These are phyloP conservation scores for Sinopyrophorus schimmeli DNA, from an alignment of 2,888 invertebrate genomes.

Conservation along the genomic window DNA sequence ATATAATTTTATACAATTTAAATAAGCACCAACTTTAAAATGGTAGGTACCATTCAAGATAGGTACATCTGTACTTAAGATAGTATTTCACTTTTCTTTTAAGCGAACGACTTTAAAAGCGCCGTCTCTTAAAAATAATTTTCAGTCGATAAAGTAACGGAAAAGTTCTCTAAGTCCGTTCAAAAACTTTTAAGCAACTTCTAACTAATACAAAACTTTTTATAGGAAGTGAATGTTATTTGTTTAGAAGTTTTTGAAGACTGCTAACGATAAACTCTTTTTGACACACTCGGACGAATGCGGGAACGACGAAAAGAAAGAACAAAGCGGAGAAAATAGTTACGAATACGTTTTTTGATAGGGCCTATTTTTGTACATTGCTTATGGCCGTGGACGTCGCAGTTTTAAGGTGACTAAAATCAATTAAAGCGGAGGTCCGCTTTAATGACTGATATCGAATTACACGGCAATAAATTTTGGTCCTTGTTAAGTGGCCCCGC, in stretches of 20 bases:
- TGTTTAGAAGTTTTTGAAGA: conserved; percentile 20
- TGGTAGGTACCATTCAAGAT: too few species aligned
- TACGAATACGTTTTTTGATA: too few species aligned
- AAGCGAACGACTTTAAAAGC: conserved; percentile 18
- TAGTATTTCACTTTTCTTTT: too few species aligned
- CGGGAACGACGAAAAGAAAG: too few species aligned
- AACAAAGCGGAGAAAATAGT: too few species aligned
- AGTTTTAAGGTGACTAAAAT: conserved; percentile 11
- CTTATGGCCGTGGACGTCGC: conserved; percentile 8
- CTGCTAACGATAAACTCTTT: conserved; percentile 19
- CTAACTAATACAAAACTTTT: conserved; percentile 26
- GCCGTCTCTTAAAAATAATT: conserved; percentile 21
- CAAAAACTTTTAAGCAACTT: conserved; percentile 23
- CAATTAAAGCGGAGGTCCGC: conserved; percentile 15
- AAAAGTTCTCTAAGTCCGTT: conserved; percentile 24
- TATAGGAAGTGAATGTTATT: conserved; percentile 23
- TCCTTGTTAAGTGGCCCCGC: conserved; percentile 14
- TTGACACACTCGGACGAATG: conserved; percentile 14
- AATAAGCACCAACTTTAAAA: too few species aligned
- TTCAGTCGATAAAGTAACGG: conserved; percentile 15
- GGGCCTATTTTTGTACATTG: too few species aligned
- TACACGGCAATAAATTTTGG: conserved; percentile 13
- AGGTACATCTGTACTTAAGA: too few species aligned
- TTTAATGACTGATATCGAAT: conserved; percentile 21
- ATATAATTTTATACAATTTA: too few species aligned